These are phyloP conservation scores for Blastomussa wellsi DNA, from an alignment of 92 coral and sea anemone species.

Conservation along the genomic window DNA sequence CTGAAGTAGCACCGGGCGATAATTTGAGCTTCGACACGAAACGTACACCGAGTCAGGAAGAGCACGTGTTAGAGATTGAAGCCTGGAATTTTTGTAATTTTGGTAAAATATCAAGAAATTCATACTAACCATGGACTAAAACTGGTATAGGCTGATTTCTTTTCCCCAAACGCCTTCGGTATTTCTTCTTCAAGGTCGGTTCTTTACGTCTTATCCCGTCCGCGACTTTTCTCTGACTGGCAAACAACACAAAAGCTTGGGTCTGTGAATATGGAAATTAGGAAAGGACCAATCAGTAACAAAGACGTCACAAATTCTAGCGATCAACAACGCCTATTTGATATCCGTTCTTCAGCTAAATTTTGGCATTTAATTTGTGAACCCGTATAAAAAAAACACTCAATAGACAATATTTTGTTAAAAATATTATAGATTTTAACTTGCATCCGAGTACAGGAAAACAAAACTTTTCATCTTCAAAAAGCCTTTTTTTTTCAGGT, in stretches of 20 bases:
- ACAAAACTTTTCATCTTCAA: too few relatives aligned
- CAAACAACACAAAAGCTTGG: too few relatives aligned
- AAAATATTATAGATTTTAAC: too few relatives aligned
- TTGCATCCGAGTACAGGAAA: too few relatives aligned
- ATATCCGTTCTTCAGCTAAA: too few relatives aligned
- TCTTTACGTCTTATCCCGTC: neutral
- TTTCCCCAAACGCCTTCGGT: neutral
- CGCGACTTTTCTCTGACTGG: neutral
- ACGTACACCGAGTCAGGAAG: neutral
- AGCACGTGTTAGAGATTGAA: neutral
- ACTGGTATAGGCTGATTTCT: neutral
- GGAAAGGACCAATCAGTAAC: neutral
- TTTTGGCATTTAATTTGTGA: too few relatives aligned
- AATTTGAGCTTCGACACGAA: neutral
- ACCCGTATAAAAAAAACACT: too few relatives aligned
- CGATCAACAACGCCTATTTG: neutral
- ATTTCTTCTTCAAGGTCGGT: neutral
- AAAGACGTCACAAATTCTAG: neutral
- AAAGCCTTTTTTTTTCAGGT: too few relatives aligned
- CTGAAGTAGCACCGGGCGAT: neutral
- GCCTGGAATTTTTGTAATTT: too few relatives aligned
- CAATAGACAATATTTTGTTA: too few relatives aligned
- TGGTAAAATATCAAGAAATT: neutral
- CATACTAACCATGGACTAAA: neutral
- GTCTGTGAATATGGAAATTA: neutral